Percentiles rank a stretch among this genome's conserved stretches.
Conservation (phyloP, 2,888 invertebrate species). For the Macrophya alboannulata region DNA sequence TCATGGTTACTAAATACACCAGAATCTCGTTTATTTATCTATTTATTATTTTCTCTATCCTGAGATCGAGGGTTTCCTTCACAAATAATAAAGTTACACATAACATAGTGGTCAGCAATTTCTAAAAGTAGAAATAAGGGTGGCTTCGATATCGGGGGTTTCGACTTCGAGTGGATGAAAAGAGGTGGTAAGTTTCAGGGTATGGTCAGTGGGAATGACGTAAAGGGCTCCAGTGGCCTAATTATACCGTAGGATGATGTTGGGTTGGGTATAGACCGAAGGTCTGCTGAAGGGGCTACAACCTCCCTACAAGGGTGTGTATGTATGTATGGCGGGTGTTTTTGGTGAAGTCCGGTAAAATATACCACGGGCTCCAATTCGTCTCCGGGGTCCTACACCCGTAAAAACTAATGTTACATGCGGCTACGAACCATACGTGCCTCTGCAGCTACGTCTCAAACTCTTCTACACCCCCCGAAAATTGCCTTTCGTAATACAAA, state of each 20-base stretch:
- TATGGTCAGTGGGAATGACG: constrained; percentile 53
- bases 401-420: constrained; percentile 71
- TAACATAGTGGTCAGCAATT: not conserved
- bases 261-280: constrained; percentile 44
- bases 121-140: constrained; percentile 5
- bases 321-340: constrained; percentile 9
- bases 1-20: not conserved
- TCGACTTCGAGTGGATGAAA: constrained; percentile 23
- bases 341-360: constrained; percentile 62
- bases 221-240: constrained; percentile 56
- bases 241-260: constrained; percentile 53
- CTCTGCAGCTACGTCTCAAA: not conserved
- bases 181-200: not conserved
- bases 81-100: not conserved
- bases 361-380: constrained; percentile 68
- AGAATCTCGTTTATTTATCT: no score
- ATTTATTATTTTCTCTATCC: not conserved
- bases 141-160: not conserved
- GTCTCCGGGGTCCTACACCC: constrained; percentile 69
- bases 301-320: not conserved
- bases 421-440: constrained; percentile 47
- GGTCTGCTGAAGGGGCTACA: constrained; percentile 45
- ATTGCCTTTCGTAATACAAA: constrained; percentile 30
- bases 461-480: not conserved
- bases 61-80: not conserved